A percentile compares a stretch with the other conserved stretches of the same genome.
Evolutionary conservation across 2,888 invertebrate genomes (phyloP).

Genomic region (Opisthograptis luteolata): DNA sequence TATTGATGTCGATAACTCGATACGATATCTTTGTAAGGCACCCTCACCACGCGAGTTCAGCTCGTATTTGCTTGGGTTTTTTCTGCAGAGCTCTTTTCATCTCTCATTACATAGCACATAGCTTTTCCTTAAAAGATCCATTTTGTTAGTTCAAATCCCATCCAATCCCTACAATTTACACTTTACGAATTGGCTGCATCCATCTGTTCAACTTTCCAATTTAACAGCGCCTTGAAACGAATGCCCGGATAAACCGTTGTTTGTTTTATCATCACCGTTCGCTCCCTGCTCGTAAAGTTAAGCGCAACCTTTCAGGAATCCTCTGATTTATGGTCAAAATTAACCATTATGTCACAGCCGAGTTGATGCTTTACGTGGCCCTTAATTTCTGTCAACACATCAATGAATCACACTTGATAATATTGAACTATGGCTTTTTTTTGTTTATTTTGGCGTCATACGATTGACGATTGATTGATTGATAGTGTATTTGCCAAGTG

Average conservation of each 20-base stretch:
- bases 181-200: constrained; percentile 5
- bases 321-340: constrained; percentile 29
- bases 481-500: no score
- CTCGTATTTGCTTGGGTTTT: no score
- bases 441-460: no score
- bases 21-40: no score
- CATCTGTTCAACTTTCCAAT: constrained; percentile 2
- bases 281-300: constrained; percentile 27
- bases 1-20: no score
- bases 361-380: neutral
- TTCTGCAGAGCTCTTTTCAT: neutral
- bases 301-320: constrained; percentile 31
- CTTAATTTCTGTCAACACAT: neutral
- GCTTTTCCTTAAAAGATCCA: no score
- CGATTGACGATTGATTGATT: no score
- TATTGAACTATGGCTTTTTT: no score
- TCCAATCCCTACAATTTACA: neutral
- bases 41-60: no score
- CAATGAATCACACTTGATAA: neutral
- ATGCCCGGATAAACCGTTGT: constrained; percentile 22
- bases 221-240: constrained; percentile 5
- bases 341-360: neutral
- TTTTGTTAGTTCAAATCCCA: neutral
- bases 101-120: neutral
- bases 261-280: constrained; percentile 34